Base-by-base conservation (phyloP, 2,797 vertebrate species). In the Sebastes dallii region DNA sequence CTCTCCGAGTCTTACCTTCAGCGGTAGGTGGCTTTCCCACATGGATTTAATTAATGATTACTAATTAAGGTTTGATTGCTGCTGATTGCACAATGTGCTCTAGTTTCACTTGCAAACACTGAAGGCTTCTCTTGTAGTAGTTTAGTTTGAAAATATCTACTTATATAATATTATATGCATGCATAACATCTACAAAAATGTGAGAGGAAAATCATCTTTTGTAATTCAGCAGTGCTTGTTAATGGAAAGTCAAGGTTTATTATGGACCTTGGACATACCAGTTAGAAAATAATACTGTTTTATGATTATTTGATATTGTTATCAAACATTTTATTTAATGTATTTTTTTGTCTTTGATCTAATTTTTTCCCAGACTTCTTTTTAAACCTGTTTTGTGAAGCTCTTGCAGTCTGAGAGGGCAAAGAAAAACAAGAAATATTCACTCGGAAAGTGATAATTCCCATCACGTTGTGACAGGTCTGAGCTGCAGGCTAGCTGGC, bases 11-110 rank as follows among this genome's bases (percentile, higher is more conserved):
- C 64, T 60, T 80, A 67, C 77, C 50, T 86, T 83, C 62, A 75
- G 61, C 27, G n/a, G 24, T 22, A 10, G 64, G 25, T 80, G 78
- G 6, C 76, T 87, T 67, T 36, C 74, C 58, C 30, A 64, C 68
- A 72, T 52, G 29, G 30, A 30, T 84, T 80, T 66, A 83, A 74
- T 86, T 77, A 84, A 84, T 55, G 81, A 75, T 72, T 12, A n/a
- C 64, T 76, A 78, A 86, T 88, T 58, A 74, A 82, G 24, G 25
- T 65, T 66, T 77, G 70, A 82, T 62, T 68, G 29, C 24, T 67
- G 11, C 69, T 77, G 75, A 84, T 82, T 78, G 75, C 64, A 73
- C 0, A 20, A 59, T 42, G 27, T 70, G 30, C 3, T 39, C 20
- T n/a, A 4, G 30, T 27, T 52, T n/a, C 54, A 14, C 22, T 11